Conservation (phyloP, 2,113 vertebrate genomes). For the Paedocypris sp. region DNA sequence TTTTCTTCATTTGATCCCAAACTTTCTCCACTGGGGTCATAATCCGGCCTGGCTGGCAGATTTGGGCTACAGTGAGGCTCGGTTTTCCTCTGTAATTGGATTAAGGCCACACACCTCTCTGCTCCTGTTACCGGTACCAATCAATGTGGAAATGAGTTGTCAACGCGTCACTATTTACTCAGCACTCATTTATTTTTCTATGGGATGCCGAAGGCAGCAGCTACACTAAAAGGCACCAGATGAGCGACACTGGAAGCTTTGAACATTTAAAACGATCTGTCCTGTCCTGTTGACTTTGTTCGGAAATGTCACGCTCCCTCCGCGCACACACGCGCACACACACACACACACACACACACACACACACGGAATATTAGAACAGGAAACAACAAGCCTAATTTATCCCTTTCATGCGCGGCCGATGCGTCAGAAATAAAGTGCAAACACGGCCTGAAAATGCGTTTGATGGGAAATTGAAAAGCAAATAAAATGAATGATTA, state of each 20-base stretch:
- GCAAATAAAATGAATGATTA: slow-evolving; percentile 7
- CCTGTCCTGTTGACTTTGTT: slow-evolving; percentile 22
- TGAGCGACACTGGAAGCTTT: slow-evolving; percentile 36
- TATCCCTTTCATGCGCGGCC: slow-evolving; percentile 2
- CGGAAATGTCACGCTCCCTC: slow-evolving; percentile 25
- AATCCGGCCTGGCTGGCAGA: slow-evolving; percentile 18
- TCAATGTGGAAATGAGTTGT: slow-evolving; percentile 70
- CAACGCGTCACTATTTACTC: slow-evolving; percentile 64
- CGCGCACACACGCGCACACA: neutral
- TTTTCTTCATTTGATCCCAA: no score
- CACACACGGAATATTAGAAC: slow-evolving; percentile 19
- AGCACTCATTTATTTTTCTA: slow-evolving; percentile 61
- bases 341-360: no score
- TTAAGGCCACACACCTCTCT: slow-evolving; percentile 67
- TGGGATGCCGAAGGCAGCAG: slow-evolving; percentile 44
- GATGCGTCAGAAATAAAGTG: neutral
- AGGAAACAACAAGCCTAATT: slow-evolving; percentile 15
- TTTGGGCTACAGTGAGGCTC: slow-evolving; percentile 45
- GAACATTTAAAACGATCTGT: slow-evolving; percentile 26
- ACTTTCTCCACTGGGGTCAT: no score
- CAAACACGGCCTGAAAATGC: neutral
- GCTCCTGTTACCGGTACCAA: slow-evolving; percentile 53
- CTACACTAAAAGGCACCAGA: slow-evolving; percentile 42
- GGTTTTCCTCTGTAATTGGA: slow-evolving; percentile 58
- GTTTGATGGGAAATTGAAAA: neutral